Percentiles rank a stretch among this genome's conserved stretches.
These are phyloP conservation scores for Wiebesia pumilae DNA, from an alignment of 1,140 invertebrate species.

Conservation along the genomic window DNA sequence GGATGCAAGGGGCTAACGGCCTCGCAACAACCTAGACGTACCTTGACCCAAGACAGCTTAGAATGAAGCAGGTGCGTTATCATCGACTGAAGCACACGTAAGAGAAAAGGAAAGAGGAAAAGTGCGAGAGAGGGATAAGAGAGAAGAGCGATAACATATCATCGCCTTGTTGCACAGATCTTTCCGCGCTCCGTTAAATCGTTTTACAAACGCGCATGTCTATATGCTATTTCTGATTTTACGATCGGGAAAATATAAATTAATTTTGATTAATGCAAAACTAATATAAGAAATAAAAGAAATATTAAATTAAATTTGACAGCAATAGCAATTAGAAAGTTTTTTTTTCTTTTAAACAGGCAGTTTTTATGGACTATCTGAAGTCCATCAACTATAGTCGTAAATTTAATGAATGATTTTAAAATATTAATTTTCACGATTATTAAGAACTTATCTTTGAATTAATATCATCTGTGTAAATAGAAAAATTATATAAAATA, in stretches of 20 bases:
- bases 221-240: background rate
- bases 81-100: slow-evolving; percentile 56
- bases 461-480: no score
- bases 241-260: slow-evolving; percentile 4
- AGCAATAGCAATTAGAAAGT: no score
- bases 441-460: no score
- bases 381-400: no score
- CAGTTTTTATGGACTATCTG: no score
- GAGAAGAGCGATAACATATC: background rate
- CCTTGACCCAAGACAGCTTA: slow-evolving; percentile 71
- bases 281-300: no score
- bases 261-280: no score
- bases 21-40: slow-evolving; percentile 72
- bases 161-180: background rate
- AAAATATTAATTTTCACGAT: no score
- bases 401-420: no score
- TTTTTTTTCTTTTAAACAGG: no score
- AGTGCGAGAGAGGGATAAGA: background rate
- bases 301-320: no score
- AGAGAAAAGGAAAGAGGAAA: slow-evolving; percentile 14
- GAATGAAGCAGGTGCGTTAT: slow-evolving; percentile 70
- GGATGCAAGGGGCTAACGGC: slow-evolving; percentile 69
- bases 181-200: slow-evolving; percentile 26
- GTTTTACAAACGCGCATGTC: background rate
- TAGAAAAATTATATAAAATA: no score